Base-by-base conservation (phyloP, 2,888 invertebrate genomes). In the Eubasilissa splendida region DNA sequence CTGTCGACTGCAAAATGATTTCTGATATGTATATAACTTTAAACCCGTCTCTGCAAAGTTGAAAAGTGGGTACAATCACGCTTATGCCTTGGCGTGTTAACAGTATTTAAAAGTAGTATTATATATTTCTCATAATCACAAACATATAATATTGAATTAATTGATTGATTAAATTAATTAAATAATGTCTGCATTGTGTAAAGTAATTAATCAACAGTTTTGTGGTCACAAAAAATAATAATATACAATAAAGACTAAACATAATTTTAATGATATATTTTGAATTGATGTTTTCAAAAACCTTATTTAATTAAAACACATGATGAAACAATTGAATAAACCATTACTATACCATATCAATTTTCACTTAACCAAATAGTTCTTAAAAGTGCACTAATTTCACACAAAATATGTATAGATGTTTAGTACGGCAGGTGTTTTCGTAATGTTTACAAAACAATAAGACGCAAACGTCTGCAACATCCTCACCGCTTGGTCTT, bases 401-500 rank as follows among this genome's bases (percentile, higher is more conserved):
- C 9, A 70, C 9, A 54, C 12, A 11, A 22, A 22, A 14, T 33
- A 3, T 63, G 22, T 10, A 42, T 12, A 2, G 42, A 63, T 63
- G 33, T 31, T 63, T 0, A 63, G 12, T 0, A 63, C 11, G 3
- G 31, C 73, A 73, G 73, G 73, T 73, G 56, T 73, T 42, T 12
- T 14, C 7, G 12, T 73, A 58, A 58, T 73, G 73, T 73, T 73
- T 73, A 73, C 73, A 73, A 50, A n/a, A 50, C 73, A 56, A 73
- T 56, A 9, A 10, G 12, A 56, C 31, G 31, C 12, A 58, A 12
- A 33, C 3, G 42, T 22, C 22, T 8, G 58, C 33, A 11, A 56
- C 58, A 31, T 58, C 14, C 14, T 73, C n/a, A 56, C 22, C 11
- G 5, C 71, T 10, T 3, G 50, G 58, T n/a, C 73, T 73, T 73